Base-by-base conservation (phyloP, 2,113 vertebrate species). In the Ciconia boyciana region DNA sequence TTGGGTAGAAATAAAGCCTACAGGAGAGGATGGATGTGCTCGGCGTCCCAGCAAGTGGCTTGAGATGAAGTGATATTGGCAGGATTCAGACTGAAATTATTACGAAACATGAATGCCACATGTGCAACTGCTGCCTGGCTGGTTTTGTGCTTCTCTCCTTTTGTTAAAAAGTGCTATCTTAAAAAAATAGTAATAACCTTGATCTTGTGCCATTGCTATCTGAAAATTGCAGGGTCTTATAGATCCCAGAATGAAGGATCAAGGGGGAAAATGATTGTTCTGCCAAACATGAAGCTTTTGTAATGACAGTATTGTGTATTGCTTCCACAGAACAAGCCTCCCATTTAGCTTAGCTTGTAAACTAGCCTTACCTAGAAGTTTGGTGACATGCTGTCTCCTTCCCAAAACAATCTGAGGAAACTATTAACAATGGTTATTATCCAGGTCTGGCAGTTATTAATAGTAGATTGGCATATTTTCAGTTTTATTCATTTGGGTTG, bases 51-150 rank as follows among this genome's bases (percentile, higher is more conserved):
- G 96, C 92, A 92, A 95, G 84, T 83, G 91, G 94, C 87, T 94
- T 96, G 96, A 97, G 94, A 97, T 96, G 95, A 94, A 97, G 96
- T 90, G 94, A 95, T 96, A 96, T 96, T 96, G 95, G 96, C 94
- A 97, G 83, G 83, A 93, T 93, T 93, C 89, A 94, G 76, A 83
- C 89, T 87, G 96, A 94, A 94, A 97, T 97, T 95, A 97, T 96
- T 96, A 95, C 74, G 96, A 90, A 94, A 91, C 94, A 85, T 95
- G 92, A 97, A 94, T 97, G 90, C 92, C 89, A 96, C 94, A 94
- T 97, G 93, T 96, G 90, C 92, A 95, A 97, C 96, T 94, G 90
- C 94, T 95, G 94, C 96, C 84, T 95, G 92, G 74, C 93, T 93
- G 74, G 72, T 95, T 92, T 89, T 93, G 55, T 90, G 89, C 64